Base-by-base conservation (phyloP, 2,888 invertebrate genomes). In the Philereme transversata region DNA sequence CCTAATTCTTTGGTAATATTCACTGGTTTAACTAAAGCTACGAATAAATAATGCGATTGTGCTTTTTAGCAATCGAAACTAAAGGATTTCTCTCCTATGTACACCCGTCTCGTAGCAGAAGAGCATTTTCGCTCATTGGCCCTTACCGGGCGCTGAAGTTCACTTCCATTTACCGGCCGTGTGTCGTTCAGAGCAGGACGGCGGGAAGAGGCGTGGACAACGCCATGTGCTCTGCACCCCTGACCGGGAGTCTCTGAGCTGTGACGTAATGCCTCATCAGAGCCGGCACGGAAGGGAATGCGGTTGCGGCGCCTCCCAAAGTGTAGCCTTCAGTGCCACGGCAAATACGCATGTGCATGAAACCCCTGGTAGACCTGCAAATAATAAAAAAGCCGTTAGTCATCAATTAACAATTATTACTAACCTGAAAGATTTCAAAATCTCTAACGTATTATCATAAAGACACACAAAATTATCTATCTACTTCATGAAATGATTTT, bases 331-430 rank as follows among this genome's bases (percentile, higher is more conserved):
- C 97, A 9, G 94, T 93, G 57, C 95, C 95, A 73, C 95, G 95
- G 83, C 97, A 97, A 68, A 99, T 99, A 74, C 98, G 95, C 97
- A 99, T 98, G 86, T 99, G 99, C 97, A 99, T 98, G 79, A 98
- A 98, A 52, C 99, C 98, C 79, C 97, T 95, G 56, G 97, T 97
- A 81, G 98, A 98, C 90, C 99, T 99, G 88, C 38, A 93, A 88
- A 71, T 11, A 72, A 67, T 22, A 11, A 47, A 36, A 43, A 41
- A 4, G 35, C 11, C 5, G 33, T 56, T 9, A 57, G 33, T 35
- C 10, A 36, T 8, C 38, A 38, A 22, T 22, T 22, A 22, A 22
- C 3, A 22, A 22, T 22, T 22, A 22, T 22, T 22, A 22, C 3
- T 22, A 22, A 22, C 22, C 3, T 22, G n/a, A n/a, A n/a, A n/a